A percentile compares a stretch with the other conserved stretches of the same genome.
Conservation (phyloP, 2,113 vertebrate genomes). For the Elachura formosa region DNA sequence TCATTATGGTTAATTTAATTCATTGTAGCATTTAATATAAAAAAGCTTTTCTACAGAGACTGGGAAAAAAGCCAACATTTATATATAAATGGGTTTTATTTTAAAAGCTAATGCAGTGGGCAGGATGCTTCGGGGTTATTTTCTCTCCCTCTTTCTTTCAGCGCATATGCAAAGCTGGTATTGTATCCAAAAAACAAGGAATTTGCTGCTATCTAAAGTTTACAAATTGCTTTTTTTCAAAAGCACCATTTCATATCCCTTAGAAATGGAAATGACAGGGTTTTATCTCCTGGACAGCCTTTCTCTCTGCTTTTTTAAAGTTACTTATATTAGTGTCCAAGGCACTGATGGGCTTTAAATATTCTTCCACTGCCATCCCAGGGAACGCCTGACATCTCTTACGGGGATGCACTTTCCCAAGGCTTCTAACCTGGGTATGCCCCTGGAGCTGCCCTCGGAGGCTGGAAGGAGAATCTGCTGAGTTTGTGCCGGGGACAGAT, state of each 20-base stretch:
- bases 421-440: background rate
- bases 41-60: conserved; percentile 82
- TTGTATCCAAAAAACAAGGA: conserved; percentile 59
- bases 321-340: conserved; percentile 48
- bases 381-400: background rate
- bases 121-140: conserved; percentile 72
- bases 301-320: background rate
- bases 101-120: conserved; percentile 76
- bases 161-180: conserved; percentile 52
- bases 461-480: background rate
- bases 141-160: conserved; percentile 66
- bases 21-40: conserved; percentile 82
- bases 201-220: conserved; percentile 69
- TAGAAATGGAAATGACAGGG: conserved; percentile 60
- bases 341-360: background rate
- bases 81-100: conserved; percentile 83
- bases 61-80: conserved; percentile 80
- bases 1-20: conserved; percentile 84
- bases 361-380: background rate
- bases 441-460: background rate
- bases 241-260: conserved; percentile 57
- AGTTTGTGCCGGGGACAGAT: conserved; percentile 2
- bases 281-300: conserved; percentile 39
- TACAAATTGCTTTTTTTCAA: conserved; percentile 67
- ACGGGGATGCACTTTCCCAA: background rate